Evolutionary conservation across 2,797 vertebrate species (phyloP).

Genomic region (Pangasius macronema): DNA sequence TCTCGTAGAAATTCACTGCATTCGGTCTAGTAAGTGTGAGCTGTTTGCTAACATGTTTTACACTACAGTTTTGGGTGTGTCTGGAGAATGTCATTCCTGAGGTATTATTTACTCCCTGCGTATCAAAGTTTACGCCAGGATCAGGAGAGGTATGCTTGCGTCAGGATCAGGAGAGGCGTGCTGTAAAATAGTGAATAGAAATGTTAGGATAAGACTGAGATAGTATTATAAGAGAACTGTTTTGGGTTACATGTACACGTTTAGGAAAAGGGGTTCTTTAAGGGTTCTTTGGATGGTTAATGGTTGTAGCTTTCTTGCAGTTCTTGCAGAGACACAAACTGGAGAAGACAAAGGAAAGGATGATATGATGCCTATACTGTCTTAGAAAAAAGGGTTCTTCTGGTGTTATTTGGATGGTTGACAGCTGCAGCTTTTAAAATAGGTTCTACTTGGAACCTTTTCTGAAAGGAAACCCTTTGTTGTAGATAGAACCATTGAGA

Average conservation of each 20-base stretch:
- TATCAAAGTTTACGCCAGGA: neutral
- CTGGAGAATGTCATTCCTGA: neutral
- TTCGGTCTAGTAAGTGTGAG: slow-evolving; percentile 67
- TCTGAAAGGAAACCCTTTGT: no score
- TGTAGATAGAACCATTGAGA: no score
- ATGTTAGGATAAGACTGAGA: neutral
- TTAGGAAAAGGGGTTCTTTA: neutral
- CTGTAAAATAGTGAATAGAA: neutral
- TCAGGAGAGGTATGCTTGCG: neutral
- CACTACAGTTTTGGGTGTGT: neutral
- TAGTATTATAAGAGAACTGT: neutral
- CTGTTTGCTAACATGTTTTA: neutral
- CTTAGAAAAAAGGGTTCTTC: no score
- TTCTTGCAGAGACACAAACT: neutral
- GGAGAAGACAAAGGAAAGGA: neutral
- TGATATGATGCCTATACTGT: no score
- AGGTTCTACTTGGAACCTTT: no score
- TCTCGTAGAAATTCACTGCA: slow-evolving; percentile 74
- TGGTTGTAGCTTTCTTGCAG: neutral
- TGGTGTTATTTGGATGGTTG: no score
- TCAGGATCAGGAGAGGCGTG: neutral
- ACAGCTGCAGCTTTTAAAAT: no score
- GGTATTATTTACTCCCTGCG: neutral
- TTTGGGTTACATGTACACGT: neutral
- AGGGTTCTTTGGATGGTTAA: neutral